A percentile compares a stretch with the other conserved stretches of the same genome.
phyloP scores from a whole-genome alignment of 2,113 vertebrate genomes.

The Elachura formosa region DNA sequence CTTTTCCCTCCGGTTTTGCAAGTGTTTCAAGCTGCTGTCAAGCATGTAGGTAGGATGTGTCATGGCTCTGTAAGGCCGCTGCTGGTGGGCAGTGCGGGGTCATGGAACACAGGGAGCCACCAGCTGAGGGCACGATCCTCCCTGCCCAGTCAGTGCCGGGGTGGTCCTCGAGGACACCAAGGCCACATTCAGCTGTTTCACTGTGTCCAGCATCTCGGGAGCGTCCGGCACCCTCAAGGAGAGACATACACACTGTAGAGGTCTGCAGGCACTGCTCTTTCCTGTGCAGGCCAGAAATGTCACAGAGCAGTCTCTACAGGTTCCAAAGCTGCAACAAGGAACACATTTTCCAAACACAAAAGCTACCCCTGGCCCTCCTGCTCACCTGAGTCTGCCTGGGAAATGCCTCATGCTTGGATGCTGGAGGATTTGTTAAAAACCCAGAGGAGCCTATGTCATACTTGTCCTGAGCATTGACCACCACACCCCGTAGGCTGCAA shows the following conservation, averaged over 20 bases:
- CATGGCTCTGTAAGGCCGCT: not conserved
- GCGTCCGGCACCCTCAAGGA: fast-evolving
- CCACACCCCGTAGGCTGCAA: not conserved
- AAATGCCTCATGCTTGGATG: not conserved
- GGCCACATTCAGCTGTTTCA: not conserved
- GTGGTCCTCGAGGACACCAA: not conserved
- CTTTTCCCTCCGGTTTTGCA: not conserved
- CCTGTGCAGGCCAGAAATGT: not conserved
- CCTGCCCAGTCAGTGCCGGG: not conserved
- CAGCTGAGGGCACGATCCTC: fast-evolving
- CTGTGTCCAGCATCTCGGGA: not conserved
- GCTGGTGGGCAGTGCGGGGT: not conserved
- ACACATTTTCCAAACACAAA: not conserved
- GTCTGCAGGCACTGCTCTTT: not conserved
- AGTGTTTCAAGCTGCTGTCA: not conserved
- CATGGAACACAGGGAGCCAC: not conserved
- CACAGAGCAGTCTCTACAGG: not conserved
- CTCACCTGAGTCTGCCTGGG: not conserved
- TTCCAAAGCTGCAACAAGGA: not conserved
- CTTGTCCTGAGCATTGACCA: fast-evolving
- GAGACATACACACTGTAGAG: not conserved
- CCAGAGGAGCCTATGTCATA: fast-evolving
- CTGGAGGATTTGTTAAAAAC: not conserved
- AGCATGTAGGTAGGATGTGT: not conserved
- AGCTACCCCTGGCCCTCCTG: fast-evolving